Base-by-base conservation (phyloP, 2,797 vertebrate species). In the Arvicola amphibius region DNA sequence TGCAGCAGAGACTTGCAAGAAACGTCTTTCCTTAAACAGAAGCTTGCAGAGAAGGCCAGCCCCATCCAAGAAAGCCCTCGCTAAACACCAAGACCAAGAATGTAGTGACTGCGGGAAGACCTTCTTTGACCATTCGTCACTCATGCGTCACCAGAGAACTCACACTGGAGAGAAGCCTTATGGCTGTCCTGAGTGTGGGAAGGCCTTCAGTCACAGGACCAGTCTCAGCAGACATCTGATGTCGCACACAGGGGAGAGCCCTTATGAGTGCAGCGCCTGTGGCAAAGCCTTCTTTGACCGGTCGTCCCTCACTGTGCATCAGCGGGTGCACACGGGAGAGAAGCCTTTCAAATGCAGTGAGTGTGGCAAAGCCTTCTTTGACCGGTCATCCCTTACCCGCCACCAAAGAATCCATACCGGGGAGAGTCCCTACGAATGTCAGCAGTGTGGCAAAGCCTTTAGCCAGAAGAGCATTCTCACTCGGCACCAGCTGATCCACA, bases 291-390 rank as follows among this genome's bases (percentile, higher is more conserved):
- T 98, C 94, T 98, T 97, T 0, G 98, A 98, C 79, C 95, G 96
- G 0, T 98, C 98, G 0, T 98, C 97, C 56, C 86, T 98, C 17
- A 97, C 97, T 3, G 97, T 98, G 88, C 99, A 99, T 92, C 98
- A 98, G 98, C 95, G 98, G 79, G 97, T 98, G 67, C 98, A 98
- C 85, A 98, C 97, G 1, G 97, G 97, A 63, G 98, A 98, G 94
- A 98, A 98, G 59, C 97, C 98, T 16, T 98, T 98, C 67, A 95
- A 96, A 56, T 98, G 98, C 90, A 92, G 17, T 0, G 97, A 98
- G 61, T 98, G 98, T 77, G 97, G 97, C 9, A 98, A 98, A 63
- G 97, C 97, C 61, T 98, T 98, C 94, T 97, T 97, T 19, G 97
- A 98, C 80, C 95, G 97, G 3, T 98, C 97, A 0, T 98, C 97